These are phyloP conservation scores for Prunella fulvescens DNA, from an alignment of 2,113 vertebrate species.

Conservation along the genomic window DNA sequence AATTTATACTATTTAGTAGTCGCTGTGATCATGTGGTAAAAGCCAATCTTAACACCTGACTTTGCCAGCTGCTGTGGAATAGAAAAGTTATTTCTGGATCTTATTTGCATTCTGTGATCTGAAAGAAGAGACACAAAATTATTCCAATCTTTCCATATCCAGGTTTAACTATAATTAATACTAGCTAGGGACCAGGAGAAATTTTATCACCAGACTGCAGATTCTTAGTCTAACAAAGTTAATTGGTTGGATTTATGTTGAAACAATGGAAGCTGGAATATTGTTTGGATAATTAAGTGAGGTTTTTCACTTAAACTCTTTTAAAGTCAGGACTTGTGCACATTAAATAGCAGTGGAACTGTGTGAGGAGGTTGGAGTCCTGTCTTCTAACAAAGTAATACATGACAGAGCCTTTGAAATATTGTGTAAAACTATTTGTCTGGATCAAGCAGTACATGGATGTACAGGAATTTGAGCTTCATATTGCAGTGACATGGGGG, in stretches of 20 bases:
- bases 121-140: slow-evolving; percentile 70
- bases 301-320: neutral
- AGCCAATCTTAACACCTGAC: slow-evolving; percentile 73
- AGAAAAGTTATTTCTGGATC: slow-evolving; percentile 72
- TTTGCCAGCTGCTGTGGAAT: slow-evolving; percentile 72
- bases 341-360: neutral
- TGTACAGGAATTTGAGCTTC: neutral
- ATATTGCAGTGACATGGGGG: neutral
- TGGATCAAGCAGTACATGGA: neutral
- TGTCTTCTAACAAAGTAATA: neutral
- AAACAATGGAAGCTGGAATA: neutral
- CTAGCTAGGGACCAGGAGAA: slow-evolving; percentile 37
- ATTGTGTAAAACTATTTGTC: neutral
- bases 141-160: slow-evolving; percentile 63
- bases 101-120: slow-evolving; percentile 66
- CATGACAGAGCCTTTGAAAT: neutral
- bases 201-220: slow-evolving; percentile 31
- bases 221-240: neutral
- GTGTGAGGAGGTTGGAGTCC: neutral
- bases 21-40: slow-evolving; percentile 51
- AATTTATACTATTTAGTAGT: slow-evolving; percentile 69
- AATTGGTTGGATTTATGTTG: slow-evolving; percentile 11
- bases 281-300: neutral
- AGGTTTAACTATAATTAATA: slow-evolving; percentile 63
- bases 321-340: neutral